Percentiles rank a stretch among this genome's conserved stretches.
Conservation (phyloP, 2,113 vertebrate species). For the Mellivora capensis region DNA sequence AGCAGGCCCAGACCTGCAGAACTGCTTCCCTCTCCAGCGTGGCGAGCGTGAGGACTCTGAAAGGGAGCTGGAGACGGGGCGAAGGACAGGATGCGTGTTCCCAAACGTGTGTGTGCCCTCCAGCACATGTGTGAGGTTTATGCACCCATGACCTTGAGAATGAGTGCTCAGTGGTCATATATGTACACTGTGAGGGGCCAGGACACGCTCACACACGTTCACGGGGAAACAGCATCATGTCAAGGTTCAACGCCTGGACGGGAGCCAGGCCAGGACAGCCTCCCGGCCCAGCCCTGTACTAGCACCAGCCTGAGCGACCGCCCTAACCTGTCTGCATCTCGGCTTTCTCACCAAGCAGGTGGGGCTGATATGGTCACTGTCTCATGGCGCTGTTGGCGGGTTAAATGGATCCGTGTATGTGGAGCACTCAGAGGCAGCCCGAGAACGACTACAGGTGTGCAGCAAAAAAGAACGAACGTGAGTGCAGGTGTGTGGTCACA, state of each 20-base stretch:
- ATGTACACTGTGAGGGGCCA: neutral
- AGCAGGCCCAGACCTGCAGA: neutral
- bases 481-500: neutral
- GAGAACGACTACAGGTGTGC: neutral
- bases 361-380: rapidly evolving
- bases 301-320: neutral
- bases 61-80: neutral
- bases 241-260: neutral
- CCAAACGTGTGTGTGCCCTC: neutral
- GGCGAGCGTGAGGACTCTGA: no score
- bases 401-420: no score
- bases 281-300: neutral
- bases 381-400: neutral
- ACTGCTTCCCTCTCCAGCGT: neutral
- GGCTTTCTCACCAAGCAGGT: neutral
- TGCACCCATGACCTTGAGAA: neutral
- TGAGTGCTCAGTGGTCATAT: rapidly evolving
- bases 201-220: rapidly evolving
- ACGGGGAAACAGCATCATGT: rapidly evolving
- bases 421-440: neutral
- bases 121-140: neutral
- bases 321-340: neutral
- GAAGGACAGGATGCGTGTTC: neutral
- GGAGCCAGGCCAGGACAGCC: neutral
- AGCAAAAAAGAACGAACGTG: neutral